Percentiles rank a stretch among this genome's conserved stretches.
Conservation (phyloP, 2,113 vertebrate genomes). For the Litocranius walleri region DNA sequence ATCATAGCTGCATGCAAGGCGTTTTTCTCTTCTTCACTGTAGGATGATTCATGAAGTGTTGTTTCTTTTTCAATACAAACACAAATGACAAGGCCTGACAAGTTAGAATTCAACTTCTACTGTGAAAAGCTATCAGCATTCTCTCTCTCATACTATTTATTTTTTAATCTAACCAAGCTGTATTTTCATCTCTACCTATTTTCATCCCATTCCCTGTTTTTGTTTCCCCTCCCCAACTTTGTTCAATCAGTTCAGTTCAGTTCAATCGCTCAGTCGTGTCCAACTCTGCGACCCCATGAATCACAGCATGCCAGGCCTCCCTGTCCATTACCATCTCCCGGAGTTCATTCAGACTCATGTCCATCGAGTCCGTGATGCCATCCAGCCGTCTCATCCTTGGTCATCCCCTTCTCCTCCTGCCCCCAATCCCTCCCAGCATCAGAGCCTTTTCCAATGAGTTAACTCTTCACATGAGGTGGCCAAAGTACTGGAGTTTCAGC, state of each 20-base stretch:
- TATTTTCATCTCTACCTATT: neutral
- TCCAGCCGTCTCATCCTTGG: no score
- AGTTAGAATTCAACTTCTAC: conserved; percentile 1
- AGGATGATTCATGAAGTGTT: neutral
- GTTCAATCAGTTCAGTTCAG: neutral
- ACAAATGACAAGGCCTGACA: neutral
- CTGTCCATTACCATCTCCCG: no score
- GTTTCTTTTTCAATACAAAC: neutral
- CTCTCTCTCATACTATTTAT: neutral
- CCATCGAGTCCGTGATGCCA: no score
- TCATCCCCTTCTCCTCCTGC: no score
- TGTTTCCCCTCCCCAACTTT: neutral
- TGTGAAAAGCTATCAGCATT: neutral
- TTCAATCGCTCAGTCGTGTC: no score
- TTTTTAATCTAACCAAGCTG: neutral
- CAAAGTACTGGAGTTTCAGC: no score
- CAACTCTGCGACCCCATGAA: no score
- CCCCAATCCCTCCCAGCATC: no score
- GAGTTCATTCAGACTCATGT: no score
- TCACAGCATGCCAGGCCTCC: no score
- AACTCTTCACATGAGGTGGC: no score
- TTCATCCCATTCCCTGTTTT: neutral
- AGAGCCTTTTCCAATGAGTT: no score
- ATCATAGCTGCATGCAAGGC: fast-evolving
- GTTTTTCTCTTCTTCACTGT: neutral